phyloP scores from a whole-genome alignment of 2,888 invertebrate genomes.

The Drosophila hamatofila region DNA sequence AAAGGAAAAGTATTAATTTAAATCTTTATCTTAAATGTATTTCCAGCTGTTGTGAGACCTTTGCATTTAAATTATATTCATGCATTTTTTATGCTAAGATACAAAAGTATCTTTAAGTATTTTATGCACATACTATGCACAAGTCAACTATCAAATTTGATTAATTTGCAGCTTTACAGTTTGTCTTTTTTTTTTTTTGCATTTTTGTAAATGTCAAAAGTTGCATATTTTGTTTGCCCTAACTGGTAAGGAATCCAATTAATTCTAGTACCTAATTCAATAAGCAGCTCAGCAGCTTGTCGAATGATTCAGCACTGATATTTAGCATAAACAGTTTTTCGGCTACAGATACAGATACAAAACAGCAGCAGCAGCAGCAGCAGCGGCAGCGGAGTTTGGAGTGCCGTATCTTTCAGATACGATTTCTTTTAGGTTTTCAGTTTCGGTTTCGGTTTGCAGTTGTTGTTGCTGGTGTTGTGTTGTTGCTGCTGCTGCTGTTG shows the following conservation, averaged over 20 bases:
- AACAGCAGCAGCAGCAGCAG: background rate
- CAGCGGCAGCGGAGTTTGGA: constrained; percentile 31
- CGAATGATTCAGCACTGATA: constrained; percentile 56
- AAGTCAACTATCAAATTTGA: background rate
- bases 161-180: background rate
- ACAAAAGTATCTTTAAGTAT: background rate
- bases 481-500: constrained; percentile 45
- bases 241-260: constrained; percentile 25
- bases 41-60: too few species aligned
- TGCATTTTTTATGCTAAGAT: background rate
- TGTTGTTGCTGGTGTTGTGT: constrained; percentile 39
- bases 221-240: constrained; percentile 16
- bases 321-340: constrained; percentile 57
- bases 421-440: constrained; percentile 75
- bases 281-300: constrained; percentile 37
- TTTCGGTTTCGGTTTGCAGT: constrained; percentile 41
- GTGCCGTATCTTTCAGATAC: constrained; percentile 72
- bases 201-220: constrained; percentile 30
- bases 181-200: background rate
- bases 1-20: too few species aligned
- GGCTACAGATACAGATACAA: constrained; percentile 56
- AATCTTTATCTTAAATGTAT: too few species aligned
- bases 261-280: constrained; percentile 40
- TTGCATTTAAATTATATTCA: background rate
- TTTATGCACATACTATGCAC: background rate